phyloP scores from a whole-genome alignment of 2,797 vertebrate genomes.

The Sciaenops ocellatus region DNA sequence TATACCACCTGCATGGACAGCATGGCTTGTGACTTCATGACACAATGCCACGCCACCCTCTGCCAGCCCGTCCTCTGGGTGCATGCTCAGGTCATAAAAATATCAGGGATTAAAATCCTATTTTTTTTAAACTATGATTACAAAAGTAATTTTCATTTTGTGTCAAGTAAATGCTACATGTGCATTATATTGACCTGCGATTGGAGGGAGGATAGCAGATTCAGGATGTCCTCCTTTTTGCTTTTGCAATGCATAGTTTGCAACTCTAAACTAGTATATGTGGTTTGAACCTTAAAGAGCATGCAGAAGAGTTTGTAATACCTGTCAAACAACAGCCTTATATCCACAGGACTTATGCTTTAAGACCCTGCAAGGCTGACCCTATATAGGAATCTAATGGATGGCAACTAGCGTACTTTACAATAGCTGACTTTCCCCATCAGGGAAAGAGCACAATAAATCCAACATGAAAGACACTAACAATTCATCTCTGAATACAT shows the following conservation, averaged over 20 bases:
- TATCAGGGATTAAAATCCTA: constrained; percentile 63
- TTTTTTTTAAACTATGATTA: constrained; percentile 74
- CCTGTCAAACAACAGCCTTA: constrained; percentile 74
- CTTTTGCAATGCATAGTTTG: constrained; percentile 86
- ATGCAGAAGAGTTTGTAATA: constrained; percentile 83
- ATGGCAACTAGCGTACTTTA: constrained; percentile 79
- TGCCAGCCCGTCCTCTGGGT: constrained; percentile 59
- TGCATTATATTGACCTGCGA: constrained; percentile 79
- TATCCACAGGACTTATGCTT: constrained; percentile 67
- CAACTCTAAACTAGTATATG: constrained; percentile 79
- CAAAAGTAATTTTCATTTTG: constrained; percentile 74
- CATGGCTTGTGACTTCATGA: constrained; percentile 25
- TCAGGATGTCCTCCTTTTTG: constrained; percentile 66
- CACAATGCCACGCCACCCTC: constrained; percentile 40
- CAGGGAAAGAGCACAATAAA: constrained; percentile 73
- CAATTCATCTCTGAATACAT: constrained; percentile 81
- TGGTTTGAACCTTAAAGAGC: constrained; percentile 81
- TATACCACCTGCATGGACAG: constrained; percentile 64
- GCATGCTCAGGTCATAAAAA: constrained; percentile 82
- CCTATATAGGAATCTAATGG: constrained; percentile 75
- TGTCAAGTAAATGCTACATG: constrained; percentile 80
- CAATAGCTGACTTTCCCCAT: constrained; percentile 73
- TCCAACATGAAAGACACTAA: constrained; percentile 79
- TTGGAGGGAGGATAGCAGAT: constrained; percentile 65
- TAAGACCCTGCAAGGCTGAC: constrained; percentile 70